Percentiles rank a stretch among this genome's conserved stretches.
Evolutionary conservation across 2,113 vertebrate genomes (phyloP).

Genomic region (Cinclus mexicanus): DNA sequence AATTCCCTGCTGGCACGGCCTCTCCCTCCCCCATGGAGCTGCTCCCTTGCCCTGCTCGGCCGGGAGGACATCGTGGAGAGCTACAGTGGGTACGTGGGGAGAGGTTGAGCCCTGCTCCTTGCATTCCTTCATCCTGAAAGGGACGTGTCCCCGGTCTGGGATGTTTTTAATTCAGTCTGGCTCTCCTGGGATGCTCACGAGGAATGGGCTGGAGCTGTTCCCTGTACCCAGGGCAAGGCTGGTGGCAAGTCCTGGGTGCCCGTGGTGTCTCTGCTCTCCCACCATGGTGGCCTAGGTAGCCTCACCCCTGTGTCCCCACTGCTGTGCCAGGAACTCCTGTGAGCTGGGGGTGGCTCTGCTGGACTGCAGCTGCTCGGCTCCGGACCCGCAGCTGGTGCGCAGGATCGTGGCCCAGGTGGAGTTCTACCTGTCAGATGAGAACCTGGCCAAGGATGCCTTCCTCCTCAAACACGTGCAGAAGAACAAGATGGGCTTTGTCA

Average conservation of each 20-base stretch:
- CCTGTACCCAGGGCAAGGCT: rapidly evolving
- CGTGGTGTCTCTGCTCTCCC: rapidly evolving
- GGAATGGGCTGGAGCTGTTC: rapidly evolving
- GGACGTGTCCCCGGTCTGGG: rapidly evolving
- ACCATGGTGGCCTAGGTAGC: rapidly evolving
- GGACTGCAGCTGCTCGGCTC: slow-evolving; percentile 2
- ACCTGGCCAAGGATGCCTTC: slow-evolving; percentile 76
- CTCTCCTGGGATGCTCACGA: rapidly evolving
- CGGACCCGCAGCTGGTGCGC: slow-evolving; percentile 33
- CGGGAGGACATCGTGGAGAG: neutral
- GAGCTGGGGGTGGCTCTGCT: slow-evolving; percentile 18
- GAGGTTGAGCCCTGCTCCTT: neutral
- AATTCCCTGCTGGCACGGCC: neutral
- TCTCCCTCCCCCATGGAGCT: neutral
- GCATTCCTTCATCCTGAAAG: rapidly evolving
- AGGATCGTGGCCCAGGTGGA: slow-evolving; percentile 77
- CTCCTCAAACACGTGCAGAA: slow-evolving; percentile 79
- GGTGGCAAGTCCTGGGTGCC: neutral
- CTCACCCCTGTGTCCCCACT: rapidly evolving
- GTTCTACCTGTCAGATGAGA: slow-evolving; percentile 76
- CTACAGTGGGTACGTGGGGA: neutral
- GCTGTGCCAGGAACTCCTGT: slow-evolving; percentile 20
- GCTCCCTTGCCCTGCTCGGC: neutral
- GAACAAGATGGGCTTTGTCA: slow-evolving; percentile 80
- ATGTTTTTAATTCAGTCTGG: rapidly evolving